A percentile compares a stretch with the other conserved stretches of the same genome.
Conservation (phyloP, 2,888 invertebrate genomes). For the Drosophila koepferae region DNA sequence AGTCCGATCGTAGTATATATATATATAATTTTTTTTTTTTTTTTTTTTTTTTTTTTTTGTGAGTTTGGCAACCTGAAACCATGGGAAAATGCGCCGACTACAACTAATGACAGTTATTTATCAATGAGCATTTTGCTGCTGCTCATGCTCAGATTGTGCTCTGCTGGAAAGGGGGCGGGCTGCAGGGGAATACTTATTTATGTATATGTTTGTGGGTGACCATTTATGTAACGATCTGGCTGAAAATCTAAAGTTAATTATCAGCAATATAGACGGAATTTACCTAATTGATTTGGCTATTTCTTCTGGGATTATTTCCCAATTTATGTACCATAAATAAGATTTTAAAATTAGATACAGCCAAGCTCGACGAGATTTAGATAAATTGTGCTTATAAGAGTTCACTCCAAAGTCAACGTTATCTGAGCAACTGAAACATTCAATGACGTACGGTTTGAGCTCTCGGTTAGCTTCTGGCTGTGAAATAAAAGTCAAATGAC, state of each 20-base stretch:
- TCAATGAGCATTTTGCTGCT: constrained; percentile 57
- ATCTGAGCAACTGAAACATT: background rate
- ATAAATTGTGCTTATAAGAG: background rate
- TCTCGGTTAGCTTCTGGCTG: background rate
- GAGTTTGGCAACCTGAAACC: constrained; percentile 40
- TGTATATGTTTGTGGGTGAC: constrained; percentile 22
- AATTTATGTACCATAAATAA: constrained; percentile 20
- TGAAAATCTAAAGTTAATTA: constrained; percentile 29
- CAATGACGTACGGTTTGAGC: background rate
- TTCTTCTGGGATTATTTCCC: constrained; percentile 1
- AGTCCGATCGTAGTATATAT: constrained; percentile 17
- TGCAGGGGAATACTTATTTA: background rate
- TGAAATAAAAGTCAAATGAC: background rate
- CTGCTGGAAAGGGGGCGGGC: background rate
- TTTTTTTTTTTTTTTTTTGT: background rate
- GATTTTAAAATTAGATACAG: constrained; percentile 19
- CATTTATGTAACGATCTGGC: constrained; percentile 26
- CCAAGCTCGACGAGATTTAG: background rate
- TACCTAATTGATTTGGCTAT: constrained; percentile 5
- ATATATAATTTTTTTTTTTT: too few species aligned
- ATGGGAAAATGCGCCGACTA: constrained; percentile 51
- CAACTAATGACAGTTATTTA: constrained; percentile 72
- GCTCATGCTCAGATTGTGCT: constrained; percentile 11
- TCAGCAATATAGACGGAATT: background rate
- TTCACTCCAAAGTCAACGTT: background rate